Percentiles rank a stretch among this genome's conserved stretches.
phyloP scores from a whole-genome alignment of 92 coral and sea anemone species.

The Umimayanthus kanabou region DNA sequence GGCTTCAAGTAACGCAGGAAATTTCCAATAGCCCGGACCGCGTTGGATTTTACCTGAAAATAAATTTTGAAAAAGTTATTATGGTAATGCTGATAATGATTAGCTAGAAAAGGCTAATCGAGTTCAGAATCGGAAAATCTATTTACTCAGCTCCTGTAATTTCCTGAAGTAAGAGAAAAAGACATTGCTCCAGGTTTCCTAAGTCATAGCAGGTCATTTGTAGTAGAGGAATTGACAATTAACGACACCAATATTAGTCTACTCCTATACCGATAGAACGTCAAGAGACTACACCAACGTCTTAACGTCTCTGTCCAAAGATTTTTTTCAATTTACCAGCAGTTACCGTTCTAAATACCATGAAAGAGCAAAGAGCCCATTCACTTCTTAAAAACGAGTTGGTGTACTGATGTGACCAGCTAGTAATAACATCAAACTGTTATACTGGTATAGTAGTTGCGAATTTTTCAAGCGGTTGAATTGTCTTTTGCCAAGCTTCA shows the following conservation, averaged over 20 bases:
- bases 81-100: neutral
- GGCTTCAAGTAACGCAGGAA: conserved; percentile 75
- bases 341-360: too few species aligned
- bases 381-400: neutral
- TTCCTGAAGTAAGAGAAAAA: neutral
- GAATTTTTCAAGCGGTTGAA: too few species aligned
- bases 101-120: neutral
- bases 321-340: too few species aligned
- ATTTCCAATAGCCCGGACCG: conserved; percentile 93
- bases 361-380: neutral
- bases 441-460: too few species aligned
- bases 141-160: too few species aligned
- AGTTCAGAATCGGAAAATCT: too few species aligned
- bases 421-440: too few species aligned
- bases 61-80: neutral
- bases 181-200: neutral
- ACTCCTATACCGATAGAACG: neutral
- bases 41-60: conserved; percentile 88
- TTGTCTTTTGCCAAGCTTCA: neutral
- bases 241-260: neutral
- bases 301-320: neutral
- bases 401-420: too few species aligned
- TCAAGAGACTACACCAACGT: neutral
- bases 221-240: neutral
- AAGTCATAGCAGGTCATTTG: neutral